Conservation (phyloP, 2,113 vertebrate species). For the Balaeniceps rex region DNA sequence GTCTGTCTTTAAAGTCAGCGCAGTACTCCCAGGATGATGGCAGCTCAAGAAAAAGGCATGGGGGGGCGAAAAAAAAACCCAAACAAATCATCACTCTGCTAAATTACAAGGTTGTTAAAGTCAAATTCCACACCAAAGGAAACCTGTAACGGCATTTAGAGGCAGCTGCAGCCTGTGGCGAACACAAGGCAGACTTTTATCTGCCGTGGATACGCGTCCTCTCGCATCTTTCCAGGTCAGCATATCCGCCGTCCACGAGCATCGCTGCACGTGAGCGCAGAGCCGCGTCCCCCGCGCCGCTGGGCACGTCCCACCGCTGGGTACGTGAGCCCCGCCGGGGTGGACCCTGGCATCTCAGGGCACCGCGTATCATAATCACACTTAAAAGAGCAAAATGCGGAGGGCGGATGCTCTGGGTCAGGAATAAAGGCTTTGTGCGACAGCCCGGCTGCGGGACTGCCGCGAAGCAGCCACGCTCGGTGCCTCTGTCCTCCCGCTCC, state of each 20-base stretch:
- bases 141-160: neutral
- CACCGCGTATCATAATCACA: accelerated
- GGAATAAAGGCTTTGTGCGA: neutral
- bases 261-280: neutral
- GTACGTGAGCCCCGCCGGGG: accelerated
- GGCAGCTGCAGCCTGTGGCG: neutral
- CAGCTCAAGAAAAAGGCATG: neutral
- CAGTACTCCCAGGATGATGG: neutral
- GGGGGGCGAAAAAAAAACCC: neutral
- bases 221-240: neutral
- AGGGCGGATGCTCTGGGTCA: neutral
- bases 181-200: neutral
- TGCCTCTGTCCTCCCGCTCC: neutral
- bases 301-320: accelerated
- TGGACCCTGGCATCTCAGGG: neutral
- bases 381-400: neutral
- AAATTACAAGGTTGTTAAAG: neutral
- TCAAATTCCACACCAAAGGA: neutral
- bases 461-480: neutral
- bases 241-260: neutral
- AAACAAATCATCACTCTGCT: neutral
- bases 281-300: neutral
- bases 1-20: neutral
- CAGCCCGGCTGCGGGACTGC: neutral
- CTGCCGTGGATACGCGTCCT: neutral